Evolutionary conservation across 2,797 vertebrate genomes (phyloP).

Genomic region (Peromyscus nudipes): DNA sequence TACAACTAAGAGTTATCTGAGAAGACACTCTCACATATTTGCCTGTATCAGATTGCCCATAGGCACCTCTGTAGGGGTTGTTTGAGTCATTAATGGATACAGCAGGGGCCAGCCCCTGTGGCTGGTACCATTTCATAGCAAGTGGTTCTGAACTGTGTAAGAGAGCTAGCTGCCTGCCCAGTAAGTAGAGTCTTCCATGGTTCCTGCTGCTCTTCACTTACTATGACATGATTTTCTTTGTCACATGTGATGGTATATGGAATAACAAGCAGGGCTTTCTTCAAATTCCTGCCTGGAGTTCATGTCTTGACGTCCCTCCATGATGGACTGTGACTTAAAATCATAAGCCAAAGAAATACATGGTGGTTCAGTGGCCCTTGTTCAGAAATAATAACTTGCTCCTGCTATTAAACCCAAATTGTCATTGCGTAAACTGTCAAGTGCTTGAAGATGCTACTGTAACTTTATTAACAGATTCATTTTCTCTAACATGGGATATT

Average conservation of each 20-base stretch:
- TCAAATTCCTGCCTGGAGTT: background rate
- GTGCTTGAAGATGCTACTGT: background rate
- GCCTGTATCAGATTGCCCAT: background rate
- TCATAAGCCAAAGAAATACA: background rate
- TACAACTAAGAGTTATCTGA: background rate
- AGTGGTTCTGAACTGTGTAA: background rate
- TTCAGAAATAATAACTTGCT: background rate
- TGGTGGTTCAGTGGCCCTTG: background rate
- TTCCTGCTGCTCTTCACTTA: background rate
- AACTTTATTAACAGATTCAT: background rate
- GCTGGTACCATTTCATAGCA: background rate
- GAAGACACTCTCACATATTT: background rate
- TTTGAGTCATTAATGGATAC: background rate
- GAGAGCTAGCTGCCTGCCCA: background rate
- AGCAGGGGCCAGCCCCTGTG: background rate
- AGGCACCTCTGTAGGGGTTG: background rate
- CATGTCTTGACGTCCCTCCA: background rate
- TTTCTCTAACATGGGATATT: slow-evolving; percentile 25
- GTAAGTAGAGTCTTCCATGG: background rate
- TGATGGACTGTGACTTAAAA: background rate
- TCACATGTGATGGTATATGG: too few species aligned
- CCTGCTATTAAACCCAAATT: background rate
- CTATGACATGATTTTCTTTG: background rate
- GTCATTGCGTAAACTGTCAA: background rate
- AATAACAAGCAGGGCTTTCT: background rate